These are phyloP conservation scores for Furcifer pardalis DNA, from an alignment of 2,797 vertebrate genomes.

Conservation along the genomic window DNA sequence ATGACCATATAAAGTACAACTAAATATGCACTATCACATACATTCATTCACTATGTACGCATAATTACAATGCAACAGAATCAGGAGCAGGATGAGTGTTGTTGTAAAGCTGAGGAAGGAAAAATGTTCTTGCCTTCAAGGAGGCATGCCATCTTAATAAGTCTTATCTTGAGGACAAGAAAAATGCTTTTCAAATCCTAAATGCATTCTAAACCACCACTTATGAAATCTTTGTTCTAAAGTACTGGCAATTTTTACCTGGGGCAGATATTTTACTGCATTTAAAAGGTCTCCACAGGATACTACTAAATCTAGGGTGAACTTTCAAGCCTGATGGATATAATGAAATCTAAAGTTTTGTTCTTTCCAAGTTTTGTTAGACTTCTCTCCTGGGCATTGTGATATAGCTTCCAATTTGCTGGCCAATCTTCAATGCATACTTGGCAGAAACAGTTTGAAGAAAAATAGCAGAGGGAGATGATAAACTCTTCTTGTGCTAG, in stretches of 20 bases:
- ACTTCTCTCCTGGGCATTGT: conserved; percentile 51
- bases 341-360: conserved; percentile 74
- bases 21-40: background rate
- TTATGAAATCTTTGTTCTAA: conserved; percentile 77
- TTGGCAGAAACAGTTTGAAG: conserved; percentile 43
- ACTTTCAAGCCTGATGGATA: conserved; percentile 57
- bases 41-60: background rate
- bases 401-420: conserved; percentile 49
- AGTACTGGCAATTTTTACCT: conserved; percentile 74
- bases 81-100: conserved; percentile 53
- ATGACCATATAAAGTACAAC: background rate
- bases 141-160: conserved; percentile 74
- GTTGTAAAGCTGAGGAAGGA: conserved; percentile 65
- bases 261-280: conserved; percentile 70
- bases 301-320: conserved; percentile 69
- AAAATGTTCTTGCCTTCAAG: conserved; percentile 69
- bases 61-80: background rate
- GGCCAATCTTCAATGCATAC: conserved; percentile 21
- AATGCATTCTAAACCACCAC: conserved; percentile 74
- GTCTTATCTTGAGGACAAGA: conserved; percentile 72
- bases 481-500: conserved; percentile 18
- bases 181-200: conserved; percentile 74
- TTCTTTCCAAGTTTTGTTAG: conserved; percentile 59
- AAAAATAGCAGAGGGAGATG: conserved; percentile 11
- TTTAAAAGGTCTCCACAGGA: conserved; percentile 76